Conservation (phyloP, 2,113 vertebrate species). For the Microtus richardsoni region DNA sequence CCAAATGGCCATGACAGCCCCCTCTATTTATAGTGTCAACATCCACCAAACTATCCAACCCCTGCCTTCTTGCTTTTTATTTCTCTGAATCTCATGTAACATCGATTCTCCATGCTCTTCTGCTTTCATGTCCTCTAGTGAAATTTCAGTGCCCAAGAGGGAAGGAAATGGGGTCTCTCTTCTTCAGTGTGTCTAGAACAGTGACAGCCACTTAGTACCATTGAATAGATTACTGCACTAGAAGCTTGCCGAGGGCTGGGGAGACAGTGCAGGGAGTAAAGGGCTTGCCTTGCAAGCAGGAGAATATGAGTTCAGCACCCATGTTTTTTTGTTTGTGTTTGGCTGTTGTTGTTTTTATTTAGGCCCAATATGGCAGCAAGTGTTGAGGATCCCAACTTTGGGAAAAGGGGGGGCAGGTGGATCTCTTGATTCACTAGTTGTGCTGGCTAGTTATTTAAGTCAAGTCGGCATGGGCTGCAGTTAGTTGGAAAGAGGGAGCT, state of each 20-base stretch:
- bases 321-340: neutral
- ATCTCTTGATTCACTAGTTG: neutral
- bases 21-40: neutral
- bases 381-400: neutral
- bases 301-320: too few relatives aligned
- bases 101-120: neutral
- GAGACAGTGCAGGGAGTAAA: too few relatives aligned
- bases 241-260: neutral
- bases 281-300: neutral
- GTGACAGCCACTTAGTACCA: neutral
- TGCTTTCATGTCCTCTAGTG: neutral
- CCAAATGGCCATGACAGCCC: neutral
- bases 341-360: neutral
- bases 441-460: neutral
- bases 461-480: neutral
- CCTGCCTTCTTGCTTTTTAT: neutral
- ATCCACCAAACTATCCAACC: neutral
- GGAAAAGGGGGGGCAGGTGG: neutral
- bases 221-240: neutral
- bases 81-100: neutral
- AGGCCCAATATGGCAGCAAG: neutral
- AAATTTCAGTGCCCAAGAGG: constrained; percentile 1
- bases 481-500: neutral
- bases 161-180: neutral
- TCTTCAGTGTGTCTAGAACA: neutral